Percentiles rank a stretch among this genome's conserved stretches.
Conservation (phyloP, 2,888 invertebrate genomes). For the Pandemis cinnamomeana region DNA sequence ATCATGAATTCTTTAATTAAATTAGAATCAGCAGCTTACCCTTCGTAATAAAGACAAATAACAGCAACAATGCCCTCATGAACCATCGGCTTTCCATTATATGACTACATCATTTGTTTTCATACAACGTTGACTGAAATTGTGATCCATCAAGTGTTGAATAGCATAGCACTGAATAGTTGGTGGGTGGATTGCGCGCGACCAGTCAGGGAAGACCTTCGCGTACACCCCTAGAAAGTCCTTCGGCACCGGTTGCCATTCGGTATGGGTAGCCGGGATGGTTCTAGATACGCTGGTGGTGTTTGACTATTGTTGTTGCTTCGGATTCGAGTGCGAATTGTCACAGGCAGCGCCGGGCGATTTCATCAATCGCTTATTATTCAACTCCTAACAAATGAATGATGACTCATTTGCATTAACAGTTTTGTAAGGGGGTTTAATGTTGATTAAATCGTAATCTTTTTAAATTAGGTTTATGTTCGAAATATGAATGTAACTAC, state of each 20-base stretch:
- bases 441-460: not conserved
- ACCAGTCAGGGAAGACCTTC: constrained; percentile 51
- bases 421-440: constrained; percentile 43
- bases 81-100: constrained; percentile 59
- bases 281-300: constrained; percentile 60
- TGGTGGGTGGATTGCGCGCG: constrained; percentile 69
- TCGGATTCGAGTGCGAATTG: constrained; percentile 79
- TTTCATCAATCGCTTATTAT: constrained; percentile 80
- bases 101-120: constrained; percentile 72
- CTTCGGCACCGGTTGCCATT: constrained; percentile 53
- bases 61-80: constrained; percentile 44
- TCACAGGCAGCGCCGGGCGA: constrained; percentile 73
- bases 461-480: not conserved
- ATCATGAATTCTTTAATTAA: not conserved
- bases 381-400: constrained; percentile 70
- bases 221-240: constrained; percentile 57
- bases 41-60: constrained; percentile 17
- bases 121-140: constrained; percentile 78
- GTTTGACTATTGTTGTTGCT: constrained; percentile 70
- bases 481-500: too few relatives aligned
- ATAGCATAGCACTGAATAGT: constrained; percentile 78
- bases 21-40: not conserved
- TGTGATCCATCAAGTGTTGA: constrained; percentile 79
- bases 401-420: constrained; percentile 66
- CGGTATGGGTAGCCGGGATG: constrained; percentile 51